Base-by-base conservation (phyloP, 2,888 invertebrate genomes). In the Netelia virgata region DNA sequence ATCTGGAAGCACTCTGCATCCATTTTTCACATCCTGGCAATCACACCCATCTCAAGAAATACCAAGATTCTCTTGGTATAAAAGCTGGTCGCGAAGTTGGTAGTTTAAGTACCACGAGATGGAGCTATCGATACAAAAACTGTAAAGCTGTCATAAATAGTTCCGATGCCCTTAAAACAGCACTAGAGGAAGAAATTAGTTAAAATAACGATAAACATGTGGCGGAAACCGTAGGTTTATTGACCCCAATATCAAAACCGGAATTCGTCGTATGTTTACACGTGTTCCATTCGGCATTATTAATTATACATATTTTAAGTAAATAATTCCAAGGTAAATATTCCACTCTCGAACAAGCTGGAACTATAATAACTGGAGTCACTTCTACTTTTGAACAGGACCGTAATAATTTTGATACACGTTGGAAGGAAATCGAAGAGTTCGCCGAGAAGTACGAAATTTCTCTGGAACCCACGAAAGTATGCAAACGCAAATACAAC, bases 111-210 rank as follows among this genome's bases (percentile, higher is more conserved):
- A 63, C 63, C n/a, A 63, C 41, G 36, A 63, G 41, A 41, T 63
- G 63, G 63, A 36, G 41, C 41, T 41, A 41, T 63, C 63, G 63
- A 36, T 63, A 63, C 63, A 41, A 63, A 63, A 63, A 63, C 41
- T n/a, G 6, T 16, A 63, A 63, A n/a, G 63, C 41, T 16, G 63
- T 36, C 28, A 14, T 63, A 41, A 28, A 5, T n/a, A 63, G 41
- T 36, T 36, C n/a, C 16, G 6, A 36, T 5, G 63, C 36, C 14
- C 28, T n/a, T 36, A 63, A 36, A 63, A 36, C 41, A 41, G 36
- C 23, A 23, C 23, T 59, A 23, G 59, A 59, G 41, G 1, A 63
- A 14, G 41, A 63, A 28, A 28, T 28, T 28, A 28, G 28, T 28
- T 2, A 28, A 28, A 28, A 28, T 28, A 28, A 28, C 47, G 1